Evolutionary conservation across 2,113 vertebrate genomes (phyloP).

Genomic region (Saimiri boliviensis): DNA sequence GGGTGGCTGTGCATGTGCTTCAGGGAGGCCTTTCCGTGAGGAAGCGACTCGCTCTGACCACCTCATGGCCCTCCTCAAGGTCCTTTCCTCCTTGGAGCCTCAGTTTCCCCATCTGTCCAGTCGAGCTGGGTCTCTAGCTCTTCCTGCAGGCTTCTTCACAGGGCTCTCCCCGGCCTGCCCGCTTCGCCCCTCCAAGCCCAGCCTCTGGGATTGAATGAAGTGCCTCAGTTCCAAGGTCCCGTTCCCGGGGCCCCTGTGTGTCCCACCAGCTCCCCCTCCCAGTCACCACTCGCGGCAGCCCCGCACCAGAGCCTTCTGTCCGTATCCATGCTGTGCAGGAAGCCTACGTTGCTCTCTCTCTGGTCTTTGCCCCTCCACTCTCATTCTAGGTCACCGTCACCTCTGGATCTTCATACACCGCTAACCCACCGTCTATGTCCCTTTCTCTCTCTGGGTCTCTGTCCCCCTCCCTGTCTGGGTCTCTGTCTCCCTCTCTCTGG

Average conservation of each 20-base stretch:
- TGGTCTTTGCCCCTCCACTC: neutral
- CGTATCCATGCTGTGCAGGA: neutral
- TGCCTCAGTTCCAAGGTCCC: neutral
- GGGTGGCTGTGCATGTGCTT: neutral
- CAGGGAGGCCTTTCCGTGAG: rapidly evolving
- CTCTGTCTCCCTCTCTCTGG: neutral
- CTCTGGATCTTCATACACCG: neutral
- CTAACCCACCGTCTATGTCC: neutral
- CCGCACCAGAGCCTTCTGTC: rapidly evolving
- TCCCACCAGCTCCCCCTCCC: too few species aligned
- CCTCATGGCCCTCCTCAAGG: neutral
- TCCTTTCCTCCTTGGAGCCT: neutral
- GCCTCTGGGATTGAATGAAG: neutral
- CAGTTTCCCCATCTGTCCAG: neutral
- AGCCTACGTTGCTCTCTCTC: neutral
- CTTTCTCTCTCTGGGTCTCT: neutral
- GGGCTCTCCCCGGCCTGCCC: neutral
- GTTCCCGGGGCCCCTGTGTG: neutral
- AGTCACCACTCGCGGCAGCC: rapidly evolving
- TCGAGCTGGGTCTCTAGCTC: rapidly evolving
- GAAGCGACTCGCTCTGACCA: neutral
- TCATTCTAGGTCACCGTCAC: neutral
- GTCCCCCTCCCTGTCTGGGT: neutral
- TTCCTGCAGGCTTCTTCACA: neutral
- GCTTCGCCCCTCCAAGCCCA: neutral